These are phyloP conservation scores for Danio jaintianensis DNA, from an alignment of 2,797 vertebrate species.

Conservation along the genomic window DNA sequence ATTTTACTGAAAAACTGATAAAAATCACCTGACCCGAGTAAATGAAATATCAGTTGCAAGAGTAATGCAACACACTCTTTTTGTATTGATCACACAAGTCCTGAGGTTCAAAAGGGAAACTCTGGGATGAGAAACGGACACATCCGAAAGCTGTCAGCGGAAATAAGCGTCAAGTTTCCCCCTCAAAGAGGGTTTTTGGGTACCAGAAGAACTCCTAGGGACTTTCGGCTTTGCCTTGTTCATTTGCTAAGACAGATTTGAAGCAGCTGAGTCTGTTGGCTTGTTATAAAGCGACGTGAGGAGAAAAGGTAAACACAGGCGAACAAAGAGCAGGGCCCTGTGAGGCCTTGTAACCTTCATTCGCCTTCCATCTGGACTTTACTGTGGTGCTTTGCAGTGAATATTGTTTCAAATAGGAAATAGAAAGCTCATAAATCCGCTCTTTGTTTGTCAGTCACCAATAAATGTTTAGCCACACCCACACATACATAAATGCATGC, in stretches of 20 bases:
- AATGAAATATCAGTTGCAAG: neutral
- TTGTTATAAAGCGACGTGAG: neutral
- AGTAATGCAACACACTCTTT: neutral
- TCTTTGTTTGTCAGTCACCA: slow-evolving; percentile 2
- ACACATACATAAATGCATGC: neutral
- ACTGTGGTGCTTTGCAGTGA: neutral
- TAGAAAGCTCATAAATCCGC: neutral
- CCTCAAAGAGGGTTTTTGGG: neutral
- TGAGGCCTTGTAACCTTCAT: slow-evolving; percentile 6
- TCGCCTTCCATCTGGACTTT: neutral
- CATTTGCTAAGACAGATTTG: neutral
- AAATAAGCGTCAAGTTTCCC: neutral
- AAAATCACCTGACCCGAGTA: neutral
- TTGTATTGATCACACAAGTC: slow-evolving; percentile 31
- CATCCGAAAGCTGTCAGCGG: slow-evolving; percentile 6
- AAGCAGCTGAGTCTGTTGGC: slow-evolving; percentile 1
- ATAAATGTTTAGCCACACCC: slow-evolving; percentile 3
- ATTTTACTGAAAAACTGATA: slow-evolving; percentile 13
- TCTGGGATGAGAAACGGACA: slow-evolving; percentile 3
- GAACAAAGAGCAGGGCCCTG: slow-evolving; percentile 1
- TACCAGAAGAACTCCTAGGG: neutral
- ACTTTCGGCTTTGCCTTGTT: neutral
- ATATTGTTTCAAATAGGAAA: slow-evolving; percentile 11
- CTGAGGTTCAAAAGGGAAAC: slow-evolving; percentile 8
- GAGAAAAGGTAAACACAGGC: neutral